Base-by-base conservation (phyloP, 2,797 vertebrate genomes). In the Prunella strophiata region DNA sequence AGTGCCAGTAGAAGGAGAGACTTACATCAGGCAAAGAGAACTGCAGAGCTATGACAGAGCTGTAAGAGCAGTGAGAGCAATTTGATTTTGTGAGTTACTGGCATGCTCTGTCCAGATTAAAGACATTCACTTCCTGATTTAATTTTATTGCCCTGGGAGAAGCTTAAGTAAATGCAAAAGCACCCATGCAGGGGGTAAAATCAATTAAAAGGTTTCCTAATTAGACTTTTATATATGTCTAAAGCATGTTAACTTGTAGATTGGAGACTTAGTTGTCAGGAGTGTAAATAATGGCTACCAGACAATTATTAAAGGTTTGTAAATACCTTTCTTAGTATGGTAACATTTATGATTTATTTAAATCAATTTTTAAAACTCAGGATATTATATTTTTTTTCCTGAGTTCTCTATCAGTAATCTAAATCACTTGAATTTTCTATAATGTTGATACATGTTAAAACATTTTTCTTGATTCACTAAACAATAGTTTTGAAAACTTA, bases 51-150 rank as follows among this genome's bases (percentile, higher is more conserved):
- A 21, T 0, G 0, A 12, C 11, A 55, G 47, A 9, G 14, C 42
- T 65, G 27, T 50, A 67, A 77, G 59, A 67, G 26, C 26, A 76
- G 5, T 25, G 38, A 63, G 68, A 63, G 6, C 58, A 32, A 30
- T 85, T 55, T 48, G 47, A 27, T 88, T 83, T 59, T 66, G 47
- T 38, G 84, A 75, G 16, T 32, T 72, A 10, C 26, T 68, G 50
- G 13, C 48, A 85, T 93, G 25, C 29, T 68, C 36, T 65, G 43
- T 43, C 43, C 43, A 51, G 55, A 70, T 55, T 88, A 43, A 90
- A 62, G 47, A 40, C 13, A 81, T 71, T 89, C 62, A 72, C 32
- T 78, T 93, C 40, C 42, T 48, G n/a, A 76, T 70, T 91, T 84
- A 75, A 59, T 86, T 72, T 90, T 78, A 76, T 73, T 86, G 26